Conservation (phyloP, 2,113 vertebrate genomes). For the Antennarius striatus region DNA sequence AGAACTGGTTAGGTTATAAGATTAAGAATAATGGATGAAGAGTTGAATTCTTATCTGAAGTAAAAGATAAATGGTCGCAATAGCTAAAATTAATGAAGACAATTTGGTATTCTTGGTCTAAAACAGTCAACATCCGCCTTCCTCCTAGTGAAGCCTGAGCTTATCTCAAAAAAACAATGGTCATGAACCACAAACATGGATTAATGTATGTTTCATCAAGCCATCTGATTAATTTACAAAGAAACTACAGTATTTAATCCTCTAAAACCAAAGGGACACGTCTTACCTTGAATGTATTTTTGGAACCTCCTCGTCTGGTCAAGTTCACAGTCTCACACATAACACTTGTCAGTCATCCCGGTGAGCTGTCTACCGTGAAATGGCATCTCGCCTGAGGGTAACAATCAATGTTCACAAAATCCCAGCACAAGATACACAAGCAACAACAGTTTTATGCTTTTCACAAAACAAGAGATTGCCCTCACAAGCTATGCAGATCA, state of each 20-base stretch:
- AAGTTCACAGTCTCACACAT: conserved; percentile 39
- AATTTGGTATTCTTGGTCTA: not conserved
- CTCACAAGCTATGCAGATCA: conserved; percentile 7
- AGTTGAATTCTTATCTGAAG: not conserved
- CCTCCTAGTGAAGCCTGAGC: not conserved
- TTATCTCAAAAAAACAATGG: not conserved
- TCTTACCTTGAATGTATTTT: conserved; percentile 26
- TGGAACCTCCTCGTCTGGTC: conserved; percentile 25
- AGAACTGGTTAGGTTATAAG: too few relatives aligned
- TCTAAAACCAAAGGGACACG: not conserved
- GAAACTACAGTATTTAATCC: conserved; percentile 5
- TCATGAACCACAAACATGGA: not conserved
- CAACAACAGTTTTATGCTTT: conserved; percentile 20
- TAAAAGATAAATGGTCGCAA: not conserved
- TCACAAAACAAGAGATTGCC: conserved; percentile 23
- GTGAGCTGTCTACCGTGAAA: conserved; percentile 48
- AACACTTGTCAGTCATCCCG: conserved; percentile 46
- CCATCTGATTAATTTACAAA: not conserved
- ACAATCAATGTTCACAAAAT: conserved; percentile 33
- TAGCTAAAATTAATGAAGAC: not conserved
- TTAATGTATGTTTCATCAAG: conserved; percentile 1
- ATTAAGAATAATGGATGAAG: not conserved
- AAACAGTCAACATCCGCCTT: not conserved
- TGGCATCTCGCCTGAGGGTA: conserved; percentile 33
- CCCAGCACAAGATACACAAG: conserved; percentile 1